phyloP scores from a whole-genome alignment of 2,113 vertebrate species.

The Brevimyrus niger region DNA sequence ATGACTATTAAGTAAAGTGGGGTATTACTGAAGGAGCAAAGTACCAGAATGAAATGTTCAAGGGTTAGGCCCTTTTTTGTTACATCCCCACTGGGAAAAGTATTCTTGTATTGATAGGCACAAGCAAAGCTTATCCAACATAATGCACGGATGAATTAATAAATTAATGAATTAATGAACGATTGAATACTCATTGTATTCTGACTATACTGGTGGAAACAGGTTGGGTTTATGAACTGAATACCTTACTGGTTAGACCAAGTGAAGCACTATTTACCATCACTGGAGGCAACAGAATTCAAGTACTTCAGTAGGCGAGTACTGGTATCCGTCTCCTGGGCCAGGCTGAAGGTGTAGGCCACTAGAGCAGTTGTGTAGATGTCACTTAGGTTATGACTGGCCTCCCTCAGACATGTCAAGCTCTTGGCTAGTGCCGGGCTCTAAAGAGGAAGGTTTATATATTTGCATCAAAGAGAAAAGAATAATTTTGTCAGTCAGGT shows the following conservation, averaged over 20 bases:
- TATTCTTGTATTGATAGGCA: not conserved
- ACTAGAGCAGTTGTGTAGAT: slow-evolving; percentile 69
- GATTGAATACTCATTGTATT: not conserved
- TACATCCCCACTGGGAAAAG: not conserved
- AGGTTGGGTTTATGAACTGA: not conserved
- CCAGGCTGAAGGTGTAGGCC: slow-evolving; percentile 74
- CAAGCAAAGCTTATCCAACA: not conserved
- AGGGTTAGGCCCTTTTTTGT: not conserved
- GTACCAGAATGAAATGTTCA: not conserved
- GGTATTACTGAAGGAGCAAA: not conserved
- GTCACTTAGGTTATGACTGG: slow-evolving; percentile 39
- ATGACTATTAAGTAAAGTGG: not conserved
- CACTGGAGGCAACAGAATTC: slow-evolving; percentile 4
- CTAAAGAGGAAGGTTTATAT: slow-evolving; percentile 38
- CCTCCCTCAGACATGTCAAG: slow-evolving; percentile 56
- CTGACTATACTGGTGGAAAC: not conserved
- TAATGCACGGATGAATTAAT: not conserved
- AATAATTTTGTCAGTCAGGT: not conserved
- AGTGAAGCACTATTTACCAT: not conserved
- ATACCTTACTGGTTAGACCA: not conserved
- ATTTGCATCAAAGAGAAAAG: not conserved
- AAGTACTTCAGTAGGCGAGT: not conserved
- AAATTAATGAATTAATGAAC: not conserved
- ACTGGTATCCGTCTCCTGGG: slow-evolving; percentile 47
- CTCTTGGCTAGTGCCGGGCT: slow-evolving; percentile 49